phyloP scores from a whole-genome alignment of 2,113 vertebrate genomes.

The Maccullochella peelii region DNA sequence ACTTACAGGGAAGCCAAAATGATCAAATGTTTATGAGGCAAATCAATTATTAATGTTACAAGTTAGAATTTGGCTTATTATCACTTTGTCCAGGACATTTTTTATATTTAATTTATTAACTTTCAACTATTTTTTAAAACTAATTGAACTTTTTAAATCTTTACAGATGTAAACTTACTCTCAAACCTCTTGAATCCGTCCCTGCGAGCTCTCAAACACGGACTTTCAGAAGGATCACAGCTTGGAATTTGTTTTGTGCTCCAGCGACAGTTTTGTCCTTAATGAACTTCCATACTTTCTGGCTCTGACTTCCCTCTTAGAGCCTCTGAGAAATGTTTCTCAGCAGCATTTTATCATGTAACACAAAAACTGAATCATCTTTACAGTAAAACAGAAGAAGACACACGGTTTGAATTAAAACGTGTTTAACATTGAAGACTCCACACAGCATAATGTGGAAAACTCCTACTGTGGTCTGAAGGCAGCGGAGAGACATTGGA shows the following conservation, averaged over 20 bases:
- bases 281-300: not conserved
- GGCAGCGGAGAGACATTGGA: not conserved
- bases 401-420: not conserved
- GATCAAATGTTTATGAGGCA: no score
- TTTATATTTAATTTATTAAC: no score
- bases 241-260: not conserved
- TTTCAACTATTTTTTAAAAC: no score
- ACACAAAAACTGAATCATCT: not conserved
- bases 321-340: not conserved
- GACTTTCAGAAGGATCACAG: not conserved
- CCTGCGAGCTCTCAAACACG: not conserved
- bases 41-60: no score
- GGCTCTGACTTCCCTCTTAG: not conserved
- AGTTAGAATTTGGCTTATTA: no score
- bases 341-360: not conserved
- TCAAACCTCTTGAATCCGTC: no score
- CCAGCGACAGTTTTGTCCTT: not conserved
- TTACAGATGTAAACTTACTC: not conserved
- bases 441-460: not conserved
- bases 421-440: slow-evolving; percentile 20
- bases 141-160: not conserved
- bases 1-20: no score
- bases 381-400: not conserved
- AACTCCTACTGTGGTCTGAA: not conserved
- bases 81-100: no score